phyloP scores from a whole-genome alignment of 2,113 vertebrate genomes.

The Aleadryas rufinucha region DNA sequence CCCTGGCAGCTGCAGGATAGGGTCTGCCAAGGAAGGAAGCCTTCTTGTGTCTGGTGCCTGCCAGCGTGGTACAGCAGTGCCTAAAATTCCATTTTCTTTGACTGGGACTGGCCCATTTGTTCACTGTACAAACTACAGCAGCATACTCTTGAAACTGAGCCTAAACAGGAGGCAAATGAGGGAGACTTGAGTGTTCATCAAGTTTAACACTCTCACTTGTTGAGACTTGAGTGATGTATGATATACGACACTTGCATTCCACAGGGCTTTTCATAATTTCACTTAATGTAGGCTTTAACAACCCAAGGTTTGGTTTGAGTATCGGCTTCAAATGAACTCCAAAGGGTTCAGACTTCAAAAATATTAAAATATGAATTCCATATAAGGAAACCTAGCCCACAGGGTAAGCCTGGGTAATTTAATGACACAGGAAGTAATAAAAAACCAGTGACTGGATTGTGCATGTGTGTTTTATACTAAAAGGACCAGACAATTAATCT shows the following conservation, averaged over 20 bases:
- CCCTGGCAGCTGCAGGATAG: background rate
- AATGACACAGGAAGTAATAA: background rate
- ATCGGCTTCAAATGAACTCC: background rate
- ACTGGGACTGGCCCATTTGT: background rate
- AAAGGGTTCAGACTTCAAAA: background rate
- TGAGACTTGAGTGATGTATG: background rate
- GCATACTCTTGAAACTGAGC: background rate
- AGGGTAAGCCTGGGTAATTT: background rate
- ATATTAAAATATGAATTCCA: background rate
- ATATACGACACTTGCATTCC: background rate
- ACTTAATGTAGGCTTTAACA: background rate
- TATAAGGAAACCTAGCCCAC: background rate
- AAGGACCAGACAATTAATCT: background rate
- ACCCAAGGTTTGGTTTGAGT: background rate
- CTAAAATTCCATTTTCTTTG: background rate
- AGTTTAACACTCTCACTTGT: too few species aligned
- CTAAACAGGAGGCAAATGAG: background rate
- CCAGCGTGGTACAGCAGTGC: accelerated
- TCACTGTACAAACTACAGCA: background rate
- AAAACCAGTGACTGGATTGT: background rate
- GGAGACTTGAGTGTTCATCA: background rate
- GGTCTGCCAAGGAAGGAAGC: background rate
- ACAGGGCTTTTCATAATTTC: background rate
- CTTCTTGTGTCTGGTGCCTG: background rate
- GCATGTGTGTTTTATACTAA: background rate